Evolutionary conservation across 2,113 vertebrate genomes (phyloP).

Genomic region (Amphiprion ocellaris): DNA sequence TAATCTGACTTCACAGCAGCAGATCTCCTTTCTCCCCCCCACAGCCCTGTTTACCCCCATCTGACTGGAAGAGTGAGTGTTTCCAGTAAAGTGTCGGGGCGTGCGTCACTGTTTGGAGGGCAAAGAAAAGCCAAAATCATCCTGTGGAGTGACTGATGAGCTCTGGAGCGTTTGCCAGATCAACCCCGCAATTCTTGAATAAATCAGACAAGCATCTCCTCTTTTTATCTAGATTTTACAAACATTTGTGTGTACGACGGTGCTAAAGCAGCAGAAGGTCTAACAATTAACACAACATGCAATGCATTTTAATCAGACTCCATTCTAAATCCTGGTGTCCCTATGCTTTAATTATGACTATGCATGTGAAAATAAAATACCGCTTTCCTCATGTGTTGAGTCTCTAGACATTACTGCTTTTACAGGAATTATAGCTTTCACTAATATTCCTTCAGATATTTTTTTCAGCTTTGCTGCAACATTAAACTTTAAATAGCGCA

Average conservation of each 20-base stretch:
- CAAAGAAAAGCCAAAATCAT: constrained; percentile 44
- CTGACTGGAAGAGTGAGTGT: constrained; percentile 54
- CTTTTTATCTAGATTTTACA: not conserved
- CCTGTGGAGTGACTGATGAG: constrained; percentile 47
- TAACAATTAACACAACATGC: not conserved
- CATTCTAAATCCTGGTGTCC: not conserved
- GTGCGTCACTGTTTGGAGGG: constrained; percentile 62
- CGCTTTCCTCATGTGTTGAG: not conserved
- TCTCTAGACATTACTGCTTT: constrained; percentile 15
- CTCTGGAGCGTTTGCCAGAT: constrained; percentile 33
- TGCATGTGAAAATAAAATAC: constrained; percentile 19
- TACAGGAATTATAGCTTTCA: not conserved
- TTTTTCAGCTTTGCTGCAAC: not conserved
- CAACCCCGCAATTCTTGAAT: constrained; percentile 22
- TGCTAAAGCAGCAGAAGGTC: not conserved
- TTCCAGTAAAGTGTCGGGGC: constrained; percentile 53
- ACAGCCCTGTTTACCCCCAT: not conserved
- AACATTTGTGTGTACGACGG: not conserved
- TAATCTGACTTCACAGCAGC: constrained; percentile 50
- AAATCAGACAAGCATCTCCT: not conserved
- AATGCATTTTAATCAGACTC: not conserved
- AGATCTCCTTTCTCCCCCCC: constrained; percentile 5
- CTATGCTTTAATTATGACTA: constrained; percentile 2
- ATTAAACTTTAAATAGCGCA: not conserved
- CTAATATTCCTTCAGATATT: not conserved